Evolutionary conservation across 2,797 vertebrate genomes (phyloP).

Genomic region (Trematomus bernacchii): DNA sequence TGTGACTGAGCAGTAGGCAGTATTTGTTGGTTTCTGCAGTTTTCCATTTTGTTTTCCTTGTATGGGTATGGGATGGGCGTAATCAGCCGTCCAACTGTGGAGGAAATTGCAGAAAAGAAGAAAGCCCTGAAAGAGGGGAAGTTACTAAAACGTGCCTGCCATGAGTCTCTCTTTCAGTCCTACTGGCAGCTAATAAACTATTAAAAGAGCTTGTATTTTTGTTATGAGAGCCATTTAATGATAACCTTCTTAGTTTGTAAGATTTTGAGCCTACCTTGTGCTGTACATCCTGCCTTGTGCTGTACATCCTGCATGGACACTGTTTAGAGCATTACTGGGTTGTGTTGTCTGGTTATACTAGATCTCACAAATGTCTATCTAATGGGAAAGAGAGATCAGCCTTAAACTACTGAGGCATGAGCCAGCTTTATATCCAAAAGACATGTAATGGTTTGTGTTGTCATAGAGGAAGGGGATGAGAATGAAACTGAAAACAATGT

Average conservation of each 20-base stretch:
- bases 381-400: not conserved
- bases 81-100: no score
- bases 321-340: not conserved
- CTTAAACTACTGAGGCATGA: not conserved
- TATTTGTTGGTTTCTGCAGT: not conserved
- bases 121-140: no score
- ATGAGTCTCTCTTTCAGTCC: no score
- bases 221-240: not conserved
- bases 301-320: no score
- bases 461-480: not conserved
- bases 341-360: not conserved
- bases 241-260: not conserved
- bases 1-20: slow-evolving; percentile 2
- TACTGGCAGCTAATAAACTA: not conserved
- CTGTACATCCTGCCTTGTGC: not conserved
- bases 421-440: not conserved
- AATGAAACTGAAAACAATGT: not conserved
- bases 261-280: not conserved
- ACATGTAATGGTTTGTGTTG: not conserved
- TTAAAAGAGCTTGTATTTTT: not conserved
- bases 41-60: not conserved
- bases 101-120: no score
- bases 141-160: no score
- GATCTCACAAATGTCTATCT: not conserved
- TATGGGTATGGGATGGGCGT: not conserved